phyloP scores from a whole-genome alignment of 2,113 vertebrate species.

The Eptesicus fuscus region DNA sequence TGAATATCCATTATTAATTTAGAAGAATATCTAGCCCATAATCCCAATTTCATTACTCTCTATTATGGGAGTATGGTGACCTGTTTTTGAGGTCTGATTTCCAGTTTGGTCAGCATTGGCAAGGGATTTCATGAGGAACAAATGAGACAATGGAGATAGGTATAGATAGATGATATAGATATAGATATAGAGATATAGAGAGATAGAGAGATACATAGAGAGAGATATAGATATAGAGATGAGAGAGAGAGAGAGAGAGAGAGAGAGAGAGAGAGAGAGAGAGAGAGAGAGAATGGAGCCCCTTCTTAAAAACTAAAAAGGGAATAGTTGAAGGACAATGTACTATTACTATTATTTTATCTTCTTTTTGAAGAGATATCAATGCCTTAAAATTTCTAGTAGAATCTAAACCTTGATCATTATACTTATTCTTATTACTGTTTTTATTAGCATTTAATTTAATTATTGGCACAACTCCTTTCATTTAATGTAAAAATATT shows the following conservation, averaged over 20 bases:
- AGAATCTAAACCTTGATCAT: neutral
- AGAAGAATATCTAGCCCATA: neutral
- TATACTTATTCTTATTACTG: neutral
- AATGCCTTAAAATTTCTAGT: neutral
- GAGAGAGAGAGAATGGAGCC: neutral
- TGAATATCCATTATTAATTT: neutral
- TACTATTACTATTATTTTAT: neutral
- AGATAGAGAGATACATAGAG: neutral
- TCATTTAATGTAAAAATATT: conserved; percentile 45
- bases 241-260: too few relatives aligned
- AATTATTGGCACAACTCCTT: conserved; percentile 16
- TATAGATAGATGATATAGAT: neutral
- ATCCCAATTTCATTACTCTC: neutral
- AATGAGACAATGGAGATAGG: neutral
- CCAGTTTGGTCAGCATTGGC: neutral
- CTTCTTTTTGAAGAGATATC: neutral
- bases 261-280: neutral
- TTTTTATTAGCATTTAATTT: conserved; percentile 53
- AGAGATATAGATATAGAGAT: neutral
- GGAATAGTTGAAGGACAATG: neutral
- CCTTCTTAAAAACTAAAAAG: neutral
- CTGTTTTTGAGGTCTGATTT: neutral
- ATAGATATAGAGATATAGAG: neutral
- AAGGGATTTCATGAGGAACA: neutral
- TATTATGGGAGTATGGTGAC: neutral